A percentile compares a stretch with the other conserved stretches of the same genome.
Evolutionary conservation across 2,113 vertebrate species (phyloP).

Genomic region (Megaleporinus macrocephalus): DNA sequence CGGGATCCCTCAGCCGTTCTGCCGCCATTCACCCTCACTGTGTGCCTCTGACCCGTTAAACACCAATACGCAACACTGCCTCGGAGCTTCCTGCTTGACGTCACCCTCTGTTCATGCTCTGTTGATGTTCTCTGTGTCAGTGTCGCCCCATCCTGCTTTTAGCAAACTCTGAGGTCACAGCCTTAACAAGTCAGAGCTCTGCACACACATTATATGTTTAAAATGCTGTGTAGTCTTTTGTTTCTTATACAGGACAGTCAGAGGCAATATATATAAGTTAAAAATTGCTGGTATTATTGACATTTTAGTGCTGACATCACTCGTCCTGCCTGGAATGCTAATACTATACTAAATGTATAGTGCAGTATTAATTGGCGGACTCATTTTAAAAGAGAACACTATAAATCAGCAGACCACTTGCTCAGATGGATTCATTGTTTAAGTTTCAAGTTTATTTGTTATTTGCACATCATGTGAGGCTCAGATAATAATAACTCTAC

Average conservation of each 20-base stretch:
- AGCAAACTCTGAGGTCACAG: not conserved
- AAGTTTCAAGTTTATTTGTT: too few relatives aligned
- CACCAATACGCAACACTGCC: not conserved
- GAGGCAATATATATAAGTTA: too few relatives aligned
- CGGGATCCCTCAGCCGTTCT: not conserved
- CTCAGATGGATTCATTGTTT: too few relatives aligned
- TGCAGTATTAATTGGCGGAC: too few relatives aligned
- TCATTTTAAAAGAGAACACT: too few relatives aligned
- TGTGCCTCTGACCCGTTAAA: constrained; percentile 13
- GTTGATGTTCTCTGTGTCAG: not conserved
- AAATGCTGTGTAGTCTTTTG: not conserved
- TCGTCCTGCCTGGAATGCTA: too few relatives aligned
- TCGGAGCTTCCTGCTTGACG: not conserved
- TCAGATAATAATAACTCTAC: too few relatives aligned
- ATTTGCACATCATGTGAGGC: too few relatives aligned
- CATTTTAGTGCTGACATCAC: too few relatives aligned
- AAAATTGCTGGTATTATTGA: too few relatives aligned
- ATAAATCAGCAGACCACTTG: too few relatives aligned
- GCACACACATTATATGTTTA: not conserved
- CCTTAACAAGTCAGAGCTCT: not conserved
- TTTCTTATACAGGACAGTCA: not conserved
- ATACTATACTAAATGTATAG: too few relatives aligned
- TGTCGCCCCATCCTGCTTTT: not conserved
- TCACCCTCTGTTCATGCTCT: constrained; percentile 1
- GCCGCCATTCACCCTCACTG: not conserved